Evolutionary conservation across 2,888 invertebrate genomes (phyloP), one percentile per base, ranked within the genome.

Genomic region (Melieria omissa): DNA sequence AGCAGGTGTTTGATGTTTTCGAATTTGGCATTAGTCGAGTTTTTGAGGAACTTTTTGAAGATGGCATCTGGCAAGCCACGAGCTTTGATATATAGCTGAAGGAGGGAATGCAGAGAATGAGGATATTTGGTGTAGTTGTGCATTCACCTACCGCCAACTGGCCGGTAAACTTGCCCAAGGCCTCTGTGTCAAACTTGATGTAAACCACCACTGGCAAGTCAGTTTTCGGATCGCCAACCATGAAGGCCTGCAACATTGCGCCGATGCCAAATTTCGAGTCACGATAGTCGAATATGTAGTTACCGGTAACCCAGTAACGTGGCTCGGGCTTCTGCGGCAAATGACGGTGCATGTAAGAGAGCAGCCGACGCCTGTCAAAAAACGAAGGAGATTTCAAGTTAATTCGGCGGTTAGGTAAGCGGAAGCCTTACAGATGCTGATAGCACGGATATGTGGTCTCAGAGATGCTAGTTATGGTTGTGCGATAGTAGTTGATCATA

Each of bases 211-310:
- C 90, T 0, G 93, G 93, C 74, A 91, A 86, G 46, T 92, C 91
- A 0, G 92, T 91, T 52, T 88, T 86, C 0, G 90, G 89, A 81
- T 92, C 92, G 0, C 92, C 93, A 4, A 93, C 89, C 8, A 91
- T 88, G 74, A 92, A 86, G 42, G 91, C 87, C 77, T 91, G 90
- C 16, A 90, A 78, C 86, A 90, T 87, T 4, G 90, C 89, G 0
- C 91, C 91, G 72, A 90, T 90, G 63, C 90, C 89, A 72, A 89
- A 88, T 49, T 89, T 89, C 0, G 89, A 89, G 78, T 92, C 91
- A n/a, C 91, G 90, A 78, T 90, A 91, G 74, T 92, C 93, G 77
- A 92, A 89, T 70, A 93, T 89, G 80, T 92, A 92, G 84, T 93
- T 93, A 45, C 92, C 93, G 0, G 93, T 93, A 0, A 91, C 90